Percentiles rank a stretch among this genome's conserved stretches.
phyloP scores from a whole-genome alignment of 2,113 vertebrate species.

The Lepisosteus oculatus region DNA sequence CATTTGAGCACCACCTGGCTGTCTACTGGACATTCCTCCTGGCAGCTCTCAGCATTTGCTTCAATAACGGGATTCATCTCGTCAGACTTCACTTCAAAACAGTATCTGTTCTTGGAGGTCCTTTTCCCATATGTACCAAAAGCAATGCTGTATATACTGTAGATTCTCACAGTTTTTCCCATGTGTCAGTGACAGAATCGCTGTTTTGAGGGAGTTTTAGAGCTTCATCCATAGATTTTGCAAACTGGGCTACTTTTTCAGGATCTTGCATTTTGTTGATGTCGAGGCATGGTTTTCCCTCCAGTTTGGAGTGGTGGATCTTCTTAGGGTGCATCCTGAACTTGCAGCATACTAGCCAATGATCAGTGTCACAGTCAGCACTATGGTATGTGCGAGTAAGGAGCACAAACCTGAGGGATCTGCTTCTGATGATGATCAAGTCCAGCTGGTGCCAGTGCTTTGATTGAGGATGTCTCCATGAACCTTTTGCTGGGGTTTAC shows the following conservation, averaged over 20 bases:
- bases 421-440: not conserved
- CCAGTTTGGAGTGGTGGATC: too few species aligned
- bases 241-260: not conserved
- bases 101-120: not conserved
- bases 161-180: not conserved
- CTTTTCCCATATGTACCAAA: not conserved
- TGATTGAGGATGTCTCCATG: conserved; percentile 11
- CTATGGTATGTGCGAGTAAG: too few species aligned
- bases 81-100: not conserved
- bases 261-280: not conserved
- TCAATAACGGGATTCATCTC: not conserved
- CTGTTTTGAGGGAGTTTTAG: not conserved
- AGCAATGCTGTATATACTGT: not conserved
- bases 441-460: conserved; percentile 18
- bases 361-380: too few species aligned
- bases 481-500: conserved; percentile 18
- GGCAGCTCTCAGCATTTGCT: not conserved
- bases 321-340: too few species aligned
- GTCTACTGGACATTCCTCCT: not conserved
- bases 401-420: not conserved
- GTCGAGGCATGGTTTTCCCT: not conserved
- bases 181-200: not conserved
- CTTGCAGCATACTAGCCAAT: too few species aligned
- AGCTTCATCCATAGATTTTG: not conserved
- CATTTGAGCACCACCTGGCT: not conserved